Conservation (phyloP, 2,113 vertebrate genomes). For the Nematolebias whitei region DNA sequence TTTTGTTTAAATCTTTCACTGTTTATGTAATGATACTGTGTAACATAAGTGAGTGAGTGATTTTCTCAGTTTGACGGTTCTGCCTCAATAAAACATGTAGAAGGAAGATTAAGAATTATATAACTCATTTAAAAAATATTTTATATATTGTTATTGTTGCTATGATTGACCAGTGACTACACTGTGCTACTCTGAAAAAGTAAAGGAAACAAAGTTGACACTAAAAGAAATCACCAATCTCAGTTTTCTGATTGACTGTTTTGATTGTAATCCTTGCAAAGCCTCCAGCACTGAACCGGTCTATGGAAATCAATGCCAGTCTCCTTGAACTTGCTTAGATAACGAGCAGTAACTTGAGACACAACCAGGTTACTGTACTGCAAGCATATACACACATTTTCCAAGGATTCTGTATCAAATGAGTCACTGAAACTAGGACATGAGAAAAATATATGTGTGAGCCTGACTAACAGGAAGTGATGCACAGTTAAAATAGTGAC, state of each 20-base stretch:
- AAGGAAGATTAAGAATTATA: no score
- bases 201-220: slow-evolving; percentile 12
- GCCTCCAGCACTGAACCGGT: slow-evolving; percentile 45
- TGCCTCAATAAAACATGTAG: no score
- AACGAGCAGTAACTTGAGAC: slow-evolving; percentile 67
- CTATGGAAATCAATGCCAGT: slow-evolving; percentile 75
- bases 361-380: slow-evolving; percentile 49
- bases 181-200: slow-evolving; percentile 9
- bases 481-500: slow-evolving; percentile 24
- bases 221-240: slow-evolving; percentile 27
- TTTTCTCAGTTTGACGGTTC: no score
- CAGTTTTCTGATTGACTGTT: slow-evolving; percentile 66
- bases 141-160: neutral
- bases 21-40: no score
- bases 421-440: slow-evolving; percentile 13
- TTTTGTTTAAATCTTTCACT: no score
- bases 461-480: slow-evolving; percentile 18
- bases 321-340: slow-evolving; percentile 71
- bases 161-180: slow-evolving; percentile 9
- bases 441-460: slow-evolving; percentile 21
- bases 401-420: slow-evolving; percentile 35
- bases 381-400: slow-evolving; percentile 27
- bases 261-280: slow-evolving; percentile 70
- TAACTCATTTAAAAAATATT: no score
- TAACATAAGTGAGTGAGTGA: no score